A percentile compares a stretch with the other conserved stretches of the same genome.
phyloP scores from a whole-genome alignment of 2,888 invertebrate genomes.

The Rhaphigaster nebulosa region DNA sequence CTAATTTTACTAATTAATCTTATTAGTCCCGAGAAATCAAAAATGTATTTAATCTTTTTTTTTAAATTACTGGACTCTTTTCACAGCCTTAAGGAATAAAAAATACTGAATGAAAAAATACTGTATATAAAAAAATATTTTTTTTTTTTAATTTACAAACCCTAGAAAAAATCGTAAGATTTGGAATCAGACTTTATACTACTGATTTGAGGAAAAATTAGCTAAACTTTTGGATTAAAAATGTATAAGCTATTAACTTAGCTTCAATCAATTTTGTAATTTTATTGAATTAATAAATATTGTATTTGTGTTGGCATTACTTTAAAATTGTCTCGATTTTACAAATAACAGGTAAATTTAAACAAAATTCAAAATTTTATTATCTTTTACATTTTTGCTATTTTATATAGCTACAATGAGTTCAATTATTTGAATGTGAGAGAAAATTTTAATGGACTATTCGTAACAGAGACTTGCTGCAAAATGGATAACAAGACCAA shows the following conservation, averaged over 20 bases:
- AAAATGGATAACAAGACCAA: neutral
- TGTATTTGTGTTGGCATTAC: too few species aligned
- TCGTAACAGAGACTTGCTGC: neutral
- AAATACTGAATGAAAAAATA: slow-evolving; percentile 6
- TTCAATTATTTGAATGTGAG: neutral
- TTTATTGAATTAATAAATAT: neutral
- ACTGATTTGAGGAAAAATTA: neutral
- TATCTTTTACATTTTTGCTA: neutral
- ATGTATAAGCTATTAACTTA: too few species aligned
- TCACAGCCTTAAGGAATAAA: neutral
- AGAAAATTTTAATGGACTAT: neutral
- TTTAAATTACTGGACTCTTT: neutral
- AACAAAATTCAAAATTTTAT: too few species aligned
- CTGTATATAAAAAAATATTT: neutral
- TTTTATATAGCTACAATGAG: neutral
- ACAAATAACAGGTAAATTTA: neutral
- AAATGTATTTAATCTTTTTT: neutral
- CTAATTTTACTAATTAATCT: neutral
- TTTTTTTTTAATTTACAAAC: neutral
- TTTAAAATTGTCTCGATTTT: neutral
- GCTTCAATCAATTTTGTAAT: neutral
- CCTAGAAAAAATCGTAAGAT: neutral
- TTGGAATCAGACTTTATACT: neutral
- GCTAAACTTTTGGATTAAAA: neutral
- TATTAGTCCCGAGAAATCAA: neutral